Base-by-base conservation (phyloP, 2,888 invertebrate genomes). In the Anaspis maculata region DNA sequence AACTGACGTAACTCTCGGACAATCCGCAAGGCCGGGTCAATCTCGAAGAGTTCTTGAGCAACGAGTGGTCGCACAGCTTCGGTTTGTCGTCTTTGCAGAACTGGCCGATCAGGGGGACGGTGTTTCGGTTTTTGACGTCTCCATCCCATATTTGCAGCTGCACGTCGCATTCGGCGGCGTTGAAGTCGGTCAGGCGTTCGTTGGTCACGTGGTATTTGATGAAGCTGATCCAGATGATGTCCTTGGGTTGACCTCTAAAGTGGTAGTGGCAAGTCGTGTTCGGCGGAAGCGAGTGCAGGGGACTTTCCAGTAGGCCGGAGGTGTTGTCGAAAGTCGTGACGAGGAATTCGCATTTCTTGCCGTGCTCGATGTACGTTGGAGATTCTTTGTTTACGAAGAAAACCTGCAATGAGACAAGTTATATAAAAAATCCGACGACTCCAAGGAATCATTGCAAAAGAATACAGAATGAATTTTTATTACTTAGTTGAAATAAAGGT, bases 211-310 rank as follows among this genome's bases (percentile, higher is more conserved):
- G 83, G 59, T 86, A 86, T 64, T 86, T 85, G 51, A 84, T 77
- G 59, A 87, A 86, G 14, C 84, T 83, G 45, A 86, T 74, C 87
- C 86, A 86, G 14, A 86, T 83, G 38, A 83, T 79, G 65, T 85
- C 84, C 24, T 39, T 39, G 54, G 76, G 69, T 31, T 79, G 77
- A 15, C 83, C 84, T 66, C 79, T 70, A 57, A 86, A 84, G 57
- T 80, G 79, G 62, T 85, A 86, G 39, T 81, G 77, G 59, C 87
- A 87, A 3, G 84, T 84, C 1, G 85, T 84, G 63, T 86, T 85
- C 2, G 85, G 83, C 0, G 86, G 84, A 34, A 86, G 66, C 1
- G 84, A 82, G 61, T 86, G 85, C 28, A 77, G 69, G 2, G 85
- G 85, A 60, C 83, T 84, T 56, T 82, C 76, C 30, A 86, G 61